phyloP scores from a whole-genome alignment of 1,140 invertebrate genomes.

The Mya arenaria region DNA sequence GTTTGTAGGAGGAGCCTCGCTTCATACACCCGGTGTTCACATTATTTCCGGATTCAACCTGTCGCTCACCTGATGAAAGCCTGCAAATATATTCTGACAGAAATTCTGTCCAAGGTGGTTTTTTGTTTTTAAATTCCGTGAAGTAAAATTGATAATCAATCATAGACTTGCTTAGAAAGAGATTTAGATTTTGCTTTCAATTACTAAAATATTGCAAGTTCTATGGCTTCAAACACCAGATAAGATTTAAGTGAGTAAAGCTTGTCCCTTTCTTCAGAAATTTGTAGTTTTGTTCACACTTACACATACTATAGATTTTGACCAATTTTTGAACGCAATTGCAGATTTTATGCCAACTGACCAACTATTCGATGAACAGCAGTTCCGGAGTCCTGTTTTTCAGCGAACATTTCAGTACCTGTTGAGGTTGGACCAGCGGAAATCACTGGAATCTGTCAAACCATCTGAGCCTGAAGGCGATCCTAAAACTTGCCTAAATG shows the following conservation, averaged over 20 bases:
- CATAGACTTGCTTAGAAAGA: background rate
- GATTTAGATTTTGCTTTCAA: background rate
- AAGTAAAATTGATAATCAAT: background rate
- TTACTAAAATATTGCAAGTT: background rate
- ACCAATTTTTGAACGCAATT: background rate
- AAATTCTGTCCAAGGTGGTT: background rate
- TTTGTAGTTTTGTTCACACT: background rate
- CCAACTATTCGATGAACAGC: conserved; percentile 71
- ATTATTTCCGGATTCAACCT: conserved; percentile 64
- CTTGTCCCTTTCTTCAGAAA: background rate
- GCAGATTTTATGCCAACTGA: conserved; percentile 50
- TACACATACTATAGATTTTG: background rate
- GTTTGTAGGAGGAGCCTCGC: background rate
- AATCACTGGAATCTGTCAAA: conserved; percentile 35
- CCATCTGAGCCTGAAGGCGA: conserved; percentile 43
- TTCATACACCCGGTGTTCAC: conserved; percentile 63
- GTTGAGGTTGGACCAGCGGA: conserved; percentile 32
- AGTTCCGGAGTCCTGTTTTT: conserved; percentile 70
- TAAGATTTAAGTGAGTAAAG: background rate
- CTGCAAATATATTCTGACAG: conserved; percentile 33
- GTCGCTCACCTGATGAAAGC: conserved; percentile 68
- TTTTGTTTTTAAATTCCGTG: background rate
- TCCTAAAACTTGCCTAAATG: conserved; percentile 44
- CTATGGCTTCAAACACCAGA: background rate
- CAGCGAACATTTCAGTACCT: conserved; percentile 76